Evolutionary conservation across 92 coral and sea anemone genomes (phyloP), one percentile per base, ranked within the genome.

Genomic region (Porites evermanni): DNA sequence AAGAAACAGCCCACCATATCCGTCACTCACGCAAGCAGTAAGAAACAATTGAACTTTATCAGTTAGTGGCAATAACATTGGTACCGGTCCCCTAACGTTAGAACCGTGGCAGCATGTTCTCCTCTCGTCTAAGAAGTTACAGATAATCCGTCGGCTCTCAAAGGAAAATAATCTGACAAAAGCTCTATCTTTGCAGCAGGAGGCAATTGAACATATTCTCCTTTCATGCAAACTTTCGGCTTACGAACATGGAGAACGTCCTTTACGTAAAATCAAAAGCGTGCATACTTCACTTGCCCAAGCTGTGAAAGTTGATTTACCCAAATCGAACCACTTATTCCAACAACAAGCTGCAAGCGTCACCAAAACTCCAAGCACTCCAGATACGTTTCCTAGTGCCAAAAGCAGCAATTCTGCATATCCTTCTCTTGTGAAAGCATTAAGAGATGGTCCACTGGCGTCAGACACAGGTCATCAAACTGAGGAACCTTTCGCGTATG

Each of bases 131-230:
- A 74, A 74, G 64, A 61, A 74, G 79, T 74, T 6, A 70, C 17
- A 52, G 71, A 54, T 44, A 12, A 12, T 53, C 8, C 64, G 20
- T 8, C 79, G 7, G 7, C 24, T 7, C 38, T 16, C 65, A 75
- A 7, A 20, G 50, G 64, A 0, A 29, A 24, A 2, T 59, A 63
- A 20, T 2, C 53, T 59, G 11, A 74, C 44, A 23, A 47, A 19
- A 2, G 6, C 14, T 53, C 79, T 52, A 0, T 38, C n/a, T 9
- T 44, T 64, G 32, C 70, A 58, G 29, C 14, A 13, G 51, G 54
- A 60, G 17, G 54, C 26, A 78, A 78, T 44, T 70, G 23, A 60
- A 10, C 82, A 2, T 78, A 78, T 78, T 67, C 71, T n/a, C 82
- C 75, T 51, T 6, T 54, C n/a, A 23, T 29, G 18, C 60, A 51